Percentiles rank a stretch among this genome's conserved stretches.
phyloP scores from a whole-genome alignment of 2,888 invertebrate species.

The Protodeltote pygarga region DNA sequence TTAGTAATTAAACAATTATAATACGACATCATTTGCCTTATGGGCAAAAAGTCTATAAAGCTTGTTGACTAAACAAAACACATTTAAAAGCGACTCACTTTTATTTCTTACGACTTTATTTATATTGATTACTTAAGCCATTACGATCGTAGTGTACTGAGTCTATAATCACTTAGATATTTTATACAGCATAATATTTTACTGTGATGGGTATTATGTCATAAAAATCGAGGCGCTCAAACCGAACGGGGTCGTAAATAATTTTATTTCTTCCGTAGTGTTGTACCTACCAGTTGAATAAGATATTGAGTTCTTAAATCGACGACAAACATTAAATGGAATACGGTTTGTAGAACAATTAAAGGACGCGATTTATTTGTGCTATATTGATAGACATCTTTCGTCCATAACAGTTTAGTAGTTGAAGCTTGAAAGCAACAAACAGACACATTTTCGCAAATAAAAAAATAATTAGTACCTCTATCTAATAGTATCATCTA shows the following conservation, averaged over 20 bases:
- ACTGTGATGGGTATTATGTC: conserved; percentile 38
- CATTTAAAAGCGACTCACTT: neutral
- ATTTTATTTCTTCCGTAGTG: conserved; percentile 37
- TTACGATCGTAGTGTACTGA: conserved; percentile 16
- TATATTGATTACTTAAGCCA: conserved; percentile 3
- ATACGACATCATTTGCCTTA: too few species aligned
- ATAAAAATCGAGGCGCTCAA: conserved; percentile 31
- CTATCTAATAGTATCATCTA: too few species aligned
- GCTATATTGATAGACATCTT: too few species aligned
- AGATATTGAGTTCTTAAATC: conserved; percentile 5
- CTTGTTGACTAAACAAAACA: neutral
- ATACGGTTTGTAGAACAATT: too few species aligned
- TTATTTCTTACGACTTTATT: neutral
- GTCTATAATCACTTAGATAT: conserved; percentile 27
- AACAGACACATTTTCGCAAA: too few species aligned
- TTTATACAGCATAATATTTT: conserved; percentile 31
- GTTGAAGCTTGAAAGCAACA: too few species aligned
- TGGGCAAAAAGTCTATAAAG: conserved; percentile 14
- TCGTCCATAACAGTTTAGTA: too few species aligned
- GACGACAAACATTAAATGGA: neutral
- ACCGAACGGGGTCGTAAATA: conserved; percentile 31
- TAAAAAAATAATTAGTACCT: too few species aligned
- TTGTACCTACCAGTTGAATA: neutral
- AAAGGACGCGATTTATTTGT: too few species aligned
- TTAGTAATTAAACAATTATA: too few species aligned